Evolutionary conservation across 2,113 vertebrate species (phyloP), one percentile per base, ranked within the genome.

Genomic region (Gila orcuttii): DNA sequence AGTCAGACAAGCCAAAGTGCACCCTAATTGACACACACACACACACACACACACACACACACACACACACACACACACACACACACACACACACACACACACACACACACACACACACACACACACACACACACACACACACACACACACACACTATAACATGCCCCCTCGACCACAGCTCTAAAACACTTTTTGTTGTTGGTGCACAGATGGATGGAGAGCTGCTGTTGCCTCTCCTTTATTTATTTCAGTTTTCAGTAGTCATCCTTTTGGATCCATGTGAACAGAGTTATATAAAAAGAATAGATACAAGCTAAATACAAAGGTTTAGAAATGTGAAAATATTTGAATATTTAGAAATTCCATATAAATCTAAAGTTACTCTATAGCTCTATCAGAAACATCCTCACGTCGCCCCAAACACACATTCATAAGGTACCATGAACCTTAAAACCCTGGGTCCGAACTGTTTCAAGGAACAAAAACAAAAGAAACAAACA

Each of bases 391-490:
- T 69, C 68, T 21, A 42, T 71, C 10, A 71, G 68, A 71, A 71
- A 39, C 19, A 71, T 23, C 3, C 10, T 71, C 21, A 42, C 2
- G 15, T 25, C 25, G 0, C n/a, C n/a, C 74, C n/a, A 47, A 50
- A 62, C 19, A 60, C 55, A 59, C 28, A 59, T 77, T 79, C 6
- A 79, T 62, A 47, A 76, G 33, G 19, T 45, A 89, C 84, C 87
- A 85, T 85, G 85, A 85, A 92, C 85, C 90, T 90, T 86, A 90
- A 42, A 42, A 42, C 7, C 42, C 8, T 42, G 42, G 8, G 8
- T 42, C 42, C 8, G 42, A 42, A 42, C 7, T 6, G 6, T 39
- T 39, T 39, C 6, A 39, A 39, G 36, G 36, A 39, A 39, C 42
- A 9, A 9, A 42, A 42, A 42, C 42, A 42, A 42, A 42, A 42